Evolutionary conservation across 2,888 invertebrate species (phyloP).

Genomic region (Pseudococcus viburni): DNA sequence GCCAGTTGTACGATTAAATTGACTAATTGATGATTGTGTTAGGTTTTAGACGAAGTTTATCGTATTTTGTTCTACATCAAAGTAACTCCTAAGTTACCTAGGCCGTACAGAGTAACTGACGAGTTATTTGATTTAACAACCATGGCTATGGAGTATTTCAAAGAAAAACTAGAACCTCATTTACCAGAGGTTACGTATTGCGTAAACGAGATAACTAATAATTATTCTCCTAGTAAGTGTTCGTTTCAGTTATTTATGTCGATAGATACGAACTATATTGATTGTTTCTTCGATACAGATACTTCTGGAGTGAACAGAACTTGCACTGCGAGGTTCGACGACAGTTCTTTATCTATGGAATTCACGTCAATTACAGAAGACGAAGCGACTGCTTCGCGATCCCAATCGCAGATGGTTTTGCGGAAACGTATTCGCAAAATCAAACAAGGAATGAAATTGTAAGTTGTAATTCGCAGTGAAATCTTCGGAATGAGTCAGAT

Average conservation of each 20-base stretch:
- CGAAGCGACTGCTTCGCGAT: conserved; percentile 84
- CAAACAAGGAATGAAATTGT: conserved; percentile 89
- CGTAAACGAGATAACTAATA: conserved; percentile 78
- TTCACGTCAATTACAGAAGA: conserved; percentile 56
- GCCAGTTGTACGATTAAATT: background rate
- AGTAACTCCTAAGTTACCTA: conserved; percentile 84
- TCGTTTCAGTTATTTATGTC: background rate
- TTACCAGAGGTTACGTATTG: conserved; percentile 91
- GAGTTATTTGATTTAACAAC: conserved; percentile 94
- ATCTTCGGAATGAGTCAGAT: background rate
- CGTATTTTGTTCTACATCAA: conserved; percentile 88
- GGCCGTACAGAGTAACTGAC: conserved; percentile 94
- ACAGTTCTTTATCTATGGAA: conserved; percentile 45
- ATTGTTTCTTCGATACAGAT: background rate
- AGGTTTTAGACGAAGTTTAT: conserved; percentile 93
- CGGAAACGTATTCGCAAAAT: conserved; percentile 89
- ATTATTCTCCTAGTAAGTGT: conserved; percentile 61
- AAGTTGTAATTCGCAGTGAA: conserved; percentile 67
- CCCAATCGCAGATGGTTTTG: conserved; percentile 80
- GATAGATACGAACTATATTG: background rate
- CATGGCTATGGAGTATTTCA: conserved; percentile 98
- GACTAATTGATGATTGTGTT: conserved; percentile 68
- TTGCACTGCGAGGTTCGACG: conserved; percentile 37
- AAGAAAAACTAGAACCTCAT: conserved; percentile 91
- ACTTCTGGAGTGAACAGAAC: background rate